phyloP scores from a whole-genome alignment of 2,113 vertebrate genomes.

The Tychaedon coryphoeus region DNA sequence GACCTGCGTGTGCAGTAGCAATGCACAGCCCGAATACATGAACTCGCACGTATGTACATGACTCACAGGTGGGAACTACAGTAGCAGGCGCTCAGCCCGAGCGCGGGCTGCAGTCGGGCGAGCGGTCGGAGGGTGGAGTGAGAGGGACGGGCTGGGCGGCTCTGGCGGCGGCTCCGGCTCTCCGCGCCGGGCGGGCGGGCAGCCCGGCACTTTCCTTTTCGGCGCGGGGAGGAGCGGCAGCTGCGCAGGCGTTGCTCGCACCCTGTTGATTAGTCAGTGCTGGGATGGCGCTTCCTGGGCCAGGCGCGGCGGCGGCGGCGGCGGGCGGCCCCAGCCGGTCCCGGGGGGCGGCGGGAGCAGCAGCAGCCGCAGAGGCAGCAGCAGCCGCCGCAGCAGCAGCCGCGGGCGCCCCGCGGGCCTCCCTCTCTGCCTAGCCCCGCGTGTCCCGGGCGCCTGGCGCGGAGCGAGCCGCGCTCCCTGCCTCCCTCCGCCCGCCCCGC shows the following conservation, averaged over 20 bases:
- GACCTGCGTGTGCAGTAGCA: neutral
- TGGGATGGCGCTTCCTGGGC: conserved; percentile 79
- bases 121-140: conserved; percentile 74
- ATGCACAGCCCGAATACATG: rapidly evolving
- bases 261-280: conserved; percentile 78
- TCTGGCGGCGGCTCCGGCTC: neutral
- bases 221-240: conserved; percentile 61
- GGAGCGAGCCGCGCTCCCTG: neutral
- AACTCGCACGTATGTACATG: neutral
- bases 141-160: conserved; percentile 52
- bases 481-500: neutral
- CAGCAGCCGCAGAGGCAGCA: neutral
- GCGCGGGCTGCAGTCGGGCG: conserved; percentile 42
- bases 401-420: neutral
- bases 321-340: conserved; percentile 60
- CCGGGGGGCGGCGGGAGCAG: conserved; percentile 33
- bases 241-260: conserved; percentile 79
- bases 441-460: neutral
- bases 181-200: neutral
- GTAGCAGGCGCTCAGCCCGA: rapidly evolving
- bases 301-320: conserved; percentile 45
- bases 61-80: neutral
- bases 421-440: conserved; percentile 20
- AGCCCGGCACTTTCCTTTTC: conserved; percentile 41
- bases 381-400: neutral